Percentiles rank a stretch among this genome's conserved stretches.
These are phyloP conservation scores for Capreolus pygargus DNA, from an alignment of 2,113 vertebrate species.

Conservation along the genomic window DNA sequence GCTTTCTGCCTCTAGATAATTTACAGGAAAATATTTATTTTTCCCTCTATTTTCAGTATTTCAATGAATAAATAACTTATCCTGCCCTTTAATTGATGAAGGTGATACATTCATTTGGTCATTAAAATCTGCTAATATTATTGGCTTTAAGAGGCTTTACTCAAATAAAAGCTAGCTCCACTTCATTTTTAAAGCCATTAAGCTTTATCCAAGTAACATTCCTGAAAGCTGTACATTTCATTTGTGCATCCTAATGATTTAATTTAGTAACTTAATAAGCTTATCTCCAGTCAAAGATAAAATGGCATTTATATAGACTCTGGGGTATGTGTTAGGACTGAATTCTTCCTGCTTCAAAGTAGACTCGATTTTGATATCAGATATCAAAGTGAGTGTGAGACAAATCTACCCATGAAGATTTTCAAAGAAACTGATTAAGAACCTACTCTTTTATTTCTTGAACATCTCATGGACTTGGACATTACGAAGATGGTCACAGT, in stretches of 20 bases:
- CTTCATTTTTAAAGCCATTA: constrained; percentile 1
- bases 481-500: background rate
- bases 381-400: background rate
- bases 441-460: background rate
- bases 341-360: background rate
- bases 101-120: background rate
- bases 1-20: background rate
- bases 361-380: background rate
- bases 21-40: background rate
- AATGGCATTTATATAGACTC: background rate
- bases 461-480: background rate
- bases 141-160: background rate
- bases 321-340: background rate
- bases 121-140: background rate
- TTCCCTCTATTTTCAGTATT: background rate
- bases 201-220: background rate
- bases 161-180: constrained; percentile 17
- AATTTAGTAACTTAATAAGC: constrained; percentile 7
- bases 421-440: background rate
- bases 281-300: background rate
- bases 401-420: background rate
- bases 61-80: background rate
- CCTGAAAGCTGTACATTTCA: background rate
- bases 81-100: background rate
- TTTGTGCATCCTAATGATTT: background rate